A percentile compares a stretch with the other conserved stretches of the same genome.
Conservation (phyloP, 2,888 invertebrate species). For the Onchidella celtica region DNA sequence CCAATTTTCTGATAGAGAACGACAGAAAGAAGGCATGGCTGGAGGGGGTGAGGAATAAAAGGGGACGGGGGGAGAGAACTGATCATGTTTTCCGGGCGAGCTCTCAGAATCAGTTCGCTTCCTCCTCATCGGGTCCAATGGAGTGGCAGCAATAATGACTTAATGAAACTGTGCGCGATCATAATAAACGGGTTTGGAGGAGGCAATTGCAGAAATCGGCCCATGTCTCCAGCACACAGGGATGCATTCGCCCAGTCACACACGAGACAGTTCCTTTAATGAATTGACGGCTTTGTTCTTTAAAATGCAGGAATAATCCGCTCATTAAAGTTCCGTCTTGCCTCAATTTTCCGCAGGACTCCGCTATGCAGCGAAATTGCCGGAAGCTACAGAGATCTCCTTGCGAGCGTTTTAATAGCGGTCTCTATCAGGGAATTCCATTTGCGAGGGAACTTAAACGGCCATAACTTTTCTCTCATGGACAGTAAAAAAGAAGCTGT, state of each 20-base stretch:
- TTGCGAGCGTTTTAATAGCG: constrained; percentile 43
- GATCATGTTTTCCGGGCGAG: constrained; percentile 40
- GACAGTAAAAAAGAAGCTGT: not conserved
- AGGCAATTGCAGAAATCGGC: constrained; percentile 34
- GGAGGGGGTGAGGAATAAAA: no score
- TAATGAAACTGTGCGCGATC: constrained; percentile 50
- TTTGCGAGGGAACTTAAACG: constrained; percentile 38
- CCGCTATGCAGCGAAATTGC: constrained; percentile 39
- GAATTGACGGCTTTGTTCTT: constrained; percentile 53
- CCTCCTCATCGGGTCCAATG: constrained; percentile 51
- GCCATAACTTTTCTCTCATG: constrained; percentile 26
- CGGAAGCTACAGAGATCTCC: constrained; percentile 43
- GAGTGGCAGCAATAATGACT: constrained; percentile 53
- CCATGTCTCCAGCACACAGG: constrained; percentile 16
- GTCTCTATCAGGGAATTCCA: constrained; percentile 47
- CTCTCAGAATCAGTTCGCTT: constrained; percentile 30
- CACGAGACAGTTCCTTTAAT: constrained; percentile 40
- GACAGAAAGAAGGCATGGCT: no score
- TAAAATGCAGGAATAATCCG: constrained; percentile 51
- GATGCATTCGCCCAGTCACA: constrained; percentile 31
- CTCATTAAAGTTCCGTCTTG: constrained; percentile 56
- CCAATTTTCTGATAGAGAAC: constrained; percentile 9
- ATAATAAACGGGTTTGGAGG: constrained; percentile 51
- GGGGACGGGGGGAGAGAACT: not conserved
- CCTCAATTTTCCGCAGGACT: constrained; percentile 52